Evolutionary conservation across 2,797 vertebrate species (phyloP).

Genomic region (Galagoides demidoff): DNA sequence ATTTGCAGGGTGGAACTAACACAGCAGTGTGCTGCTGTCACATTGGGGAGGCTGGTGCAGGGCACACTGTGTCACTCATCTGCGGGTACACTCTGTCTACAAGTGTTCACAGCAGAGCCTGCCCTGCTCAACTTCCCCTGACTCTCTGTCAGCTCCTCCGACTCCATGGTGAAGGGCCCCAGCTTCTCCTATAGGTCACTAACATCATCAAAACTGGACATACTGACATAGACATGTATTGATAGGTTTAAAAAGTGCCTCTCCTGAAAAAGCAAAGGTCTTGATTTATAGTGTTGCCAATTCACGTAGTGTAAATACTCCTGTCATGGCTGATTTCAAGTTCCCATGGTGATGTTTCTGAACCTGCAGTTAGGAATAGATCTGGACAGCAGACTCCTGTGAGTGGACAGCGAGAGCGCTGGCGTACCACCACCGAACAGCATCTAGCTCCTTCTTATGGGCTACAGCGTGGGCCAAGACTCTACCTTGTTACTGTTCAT

Average conservation of each 20-base stretch:
- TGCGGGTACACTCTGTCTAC: not conserved
- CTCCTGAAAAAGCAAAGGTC: not conserved
- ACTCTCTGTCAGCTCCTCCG: not conserved
- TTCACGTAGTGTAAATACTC: not conserved
- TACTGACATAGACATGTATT: not conserved
- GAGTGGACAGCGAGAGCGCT: not conserved
- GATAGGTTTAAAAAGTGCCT: not conserved
- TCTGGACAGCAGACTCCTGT: not conserved
- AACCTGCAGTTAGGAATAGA: not conserved
- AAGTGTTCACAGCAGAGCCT: too few species aligned
- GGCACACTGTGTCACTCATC: rapidly evolving
- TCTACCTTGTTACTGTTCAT: not conserved
- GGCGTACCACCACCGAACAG: not conserved
- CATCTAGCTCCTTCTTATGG: not conserved
- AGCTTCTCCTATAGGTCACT: not conserved
- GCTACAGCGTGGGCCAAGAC: not conserved
- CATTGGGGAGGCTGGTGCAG: not conserved
- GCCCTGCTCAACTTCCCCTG: not conserved
- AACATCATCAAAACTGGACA: not conserved
- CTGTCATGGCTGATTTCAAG: not conserved
- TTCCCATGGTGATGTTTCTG: not conserved
- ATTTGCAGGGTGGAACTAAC: not conserved
- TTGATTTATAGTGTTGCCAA: not conserved
- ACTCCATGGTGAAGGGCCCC: not conserved
- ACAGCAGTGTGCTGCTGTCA: too few species aligned